Conservation (phyloP, 2,888 invertebrate genomes). For the Gymnoscelis rufifasciata region DNA sequence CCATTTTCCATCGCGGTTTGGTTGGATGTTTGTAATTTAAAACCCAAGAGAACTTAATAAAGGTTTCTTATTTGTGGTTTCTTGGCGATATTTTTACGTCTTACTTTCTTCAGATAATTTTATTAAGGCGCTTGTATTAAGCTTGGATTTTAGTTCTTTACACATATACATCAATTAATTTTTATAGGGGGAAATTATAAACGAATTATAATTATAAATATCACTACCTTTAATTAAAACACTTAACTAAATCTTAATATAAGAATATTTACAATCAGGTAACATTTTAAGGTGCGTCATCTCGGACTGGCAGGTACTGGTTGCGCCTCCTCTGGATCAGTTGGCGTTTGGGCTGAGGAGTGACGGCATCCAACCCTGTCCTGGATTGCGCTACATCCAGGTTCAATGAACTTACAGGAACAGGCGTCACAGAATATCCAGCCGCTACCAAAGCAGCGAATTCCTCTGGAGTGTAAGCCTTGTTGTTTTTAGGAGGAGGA, state of each 20-base stretch:
- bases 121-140: no score
- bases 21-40: slow-evolving; percentile 1
- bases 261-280: slow-evolving; percentile 55
- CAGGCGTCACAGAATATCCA: slow-evolving; percentile 72
- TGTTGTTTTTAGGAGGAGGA: slow-evolving; percentile 72
- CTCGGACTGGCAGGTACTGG: slow-evolving; percentile 67
- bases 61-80: slow-evolving; percentile 3
- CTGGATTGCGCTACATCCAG: slow-evolving; percentile 61
- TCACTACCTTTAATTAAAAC: slow-evolving; percentile 52
- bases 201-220: slow-evolving; percentile 36
- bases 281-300: slow-evolving; percentile 64
- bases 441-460: slow-evolving; percentile 71
- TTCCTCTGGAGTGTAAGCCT: slow-evolving; percentile 74
- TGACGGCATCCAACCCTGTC: slow-evolving; percentile 49
- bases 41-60: background rate
- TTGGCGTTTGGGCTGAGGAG: slow-evolving; percentile 43
- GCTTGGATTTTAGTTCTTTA: no score
- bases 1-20: slow-evolving; percentile 2
- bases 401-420: slow-evolving; percentile 58
- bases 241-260: slow-evolving; percentile 35
- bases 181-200: no score
- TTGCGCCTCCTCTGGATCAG: slow-evolving; percentile 53
- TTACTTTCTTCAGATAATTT: background rate
- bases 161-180: no score
- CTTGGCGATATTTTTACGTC: background rate